Conservation (phyloP, 2,113 vertebrate genomes). For the Phycodurus eques region DNA sequence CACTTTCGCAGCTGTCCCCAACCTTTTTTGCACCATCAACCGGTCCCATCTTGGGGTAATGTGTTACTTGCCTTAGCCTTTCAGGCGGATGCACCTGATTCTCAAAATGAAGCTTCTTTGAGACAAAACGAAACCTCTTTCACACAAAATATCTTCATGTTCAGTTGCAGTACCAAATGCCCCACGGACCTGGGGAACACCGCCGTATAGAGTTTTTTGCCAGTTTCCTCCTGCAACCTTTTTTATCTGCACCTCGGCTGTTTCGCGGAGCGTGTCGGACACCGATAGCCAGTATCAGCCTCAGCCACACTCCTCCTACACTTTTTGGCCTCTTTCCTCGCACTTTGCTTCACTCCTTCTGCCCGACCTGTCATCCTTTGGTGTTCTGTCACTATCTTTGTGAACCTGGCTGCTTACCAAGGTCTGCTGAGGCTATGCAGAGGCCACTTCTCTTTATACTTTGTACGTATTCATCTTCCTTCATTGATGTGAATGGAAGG, state of each 20-base stretch:
- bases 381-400: conserved; percentile 18
- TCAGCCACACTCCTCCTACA: conserved; percentile 26
- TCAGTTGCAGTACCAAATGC: background rate
- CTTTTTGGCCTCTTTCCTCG: conserved; percentile 1
- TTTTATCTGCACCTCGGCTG: conserved; percentile 41
- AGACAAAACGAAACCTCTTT: too few relatives aligned
- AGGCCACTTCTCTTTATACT: background rate
- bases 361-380: conserved; percentile 22
- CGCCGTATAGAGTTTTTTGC: conserved; percentile 13
- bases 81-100: too few relatives aligned
- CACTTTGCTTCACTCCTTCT: background rate
- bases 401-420: conserved; percentile 8
- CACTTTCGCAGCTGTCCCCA: too few relatives aligned
- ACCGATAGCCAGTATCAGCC: conserved; percentile 64
- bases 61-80: too few relatives aligned
- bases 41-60: too few relatives aligned
- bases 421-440: background rate
- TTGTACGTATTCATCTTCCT: background rate
- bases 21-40: too few relatives aligned
- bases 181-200: background rate
- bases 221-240: conserved; percentile 37
- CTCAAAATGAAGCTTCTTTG: too few relatives aligned
- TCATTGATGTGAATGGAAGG: background rate
- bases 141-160: too few relatives aligned
- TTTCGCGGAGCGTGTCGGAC: conserved; percentile 42